Base-by-base conservation (phyloP, 2,888 invertebrate genomes). In the Lepetodrilus schrolli region DNA sequence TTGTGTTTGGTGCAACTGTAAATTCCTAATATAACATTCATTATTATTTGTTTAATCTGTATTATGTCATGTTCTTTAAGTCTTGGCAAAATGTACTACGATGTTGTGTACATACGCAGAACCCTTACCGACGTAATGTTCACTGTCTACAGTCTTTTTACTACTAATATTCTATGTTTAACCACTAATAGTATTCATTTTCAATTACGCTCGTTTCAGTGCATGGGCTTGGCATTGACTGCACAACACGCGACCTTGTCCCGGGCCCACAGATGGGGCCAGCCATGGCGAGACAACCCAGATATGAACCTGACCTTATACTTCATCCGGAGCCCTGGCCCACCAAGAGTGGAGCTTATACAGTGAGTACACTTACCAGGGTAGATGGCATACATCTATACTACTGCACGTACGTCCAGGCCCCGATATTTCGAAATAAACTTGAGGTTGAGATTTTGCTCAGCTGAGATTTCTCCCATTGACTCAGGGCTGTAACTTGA, bases 251-350 rank as follows among this genome's bases (percentile, higher is more conserved):
- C 30, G 78, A 87, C 48, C 78, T 83, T 8, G 78, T 69, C 5
- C 77, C 80, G 1, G 78, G 72, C 0, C 76, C 76, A 13, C 88
- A 89, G 79, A 88, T 89, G 87, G 87, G 83, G 4, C 86, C 85
- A 17, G 82, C 85, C 4, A 76, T 83, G 58, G 74, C 84, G 8
- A 84, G 83, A 13, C 80, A 83, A 17, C 85, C 85, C 4, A 75
- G 82, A 21, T 89, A 86, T 83, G 88, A 88, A 10, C 70, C 83
- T 4, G 49, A 82, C 8, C 77, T 88, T 10, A 81, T 84, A 13
- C 82, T 89, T 4, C 79, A 83, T n/a, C 80, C 81, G 47, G 83
- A 81, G 8, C 74, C 72, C 1, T 90, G 81, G 80, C 90, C 89
- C 4, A 83, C 82, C 10, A 85, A 83, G 75, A 81, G 81, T 43